Conservation (phyloP, 2,888 invertebrate species). For the Globia sparganii region DNA sequence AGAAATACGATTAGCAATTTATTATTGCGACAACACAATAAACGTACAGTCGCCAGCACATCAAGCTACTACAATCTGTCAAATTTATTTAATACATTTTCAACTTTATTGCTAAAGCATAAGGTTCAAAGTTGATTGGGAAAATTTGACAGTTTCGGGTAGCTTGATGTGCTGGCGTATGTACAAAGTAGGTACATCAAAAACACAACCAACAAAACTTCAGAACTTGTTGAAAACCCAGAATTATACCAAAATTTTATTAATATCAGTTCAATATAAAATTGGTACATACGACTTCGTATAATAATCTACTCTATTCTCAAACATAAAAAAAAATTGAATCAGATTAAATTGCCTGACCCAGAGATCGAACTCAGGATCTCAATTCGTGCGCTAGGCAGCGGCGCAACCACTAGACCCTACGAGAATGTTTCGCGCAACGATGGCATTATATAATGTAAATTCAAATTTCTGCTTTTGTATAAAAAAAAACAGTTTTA, state of each 20-base stretch:
- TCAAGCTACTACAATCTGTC: no score
- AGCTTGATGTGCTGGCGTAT: no score
- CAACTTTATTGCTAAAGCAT: no score
- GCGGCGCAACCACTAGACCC: neutral
- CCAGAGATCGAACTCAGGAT: constrained; percentile 10
- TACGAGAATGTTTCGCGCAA: neutral
- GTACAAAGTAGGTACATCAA: no score
- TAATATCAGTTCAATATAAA: neutral
- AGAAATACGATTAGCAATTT: neutral
- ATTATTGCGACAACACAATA: neutral
- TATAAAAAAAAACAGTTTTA: neutral
- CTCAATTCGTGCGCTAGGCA: neutral
- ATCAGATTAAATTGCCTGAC: neutral
- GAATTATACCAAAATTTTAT: neutral
- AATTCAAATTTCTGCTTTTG: neutral
- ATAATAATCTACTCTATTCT: no score
- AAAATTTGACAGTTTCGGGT: no score
- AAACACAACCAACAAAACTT: neutral
- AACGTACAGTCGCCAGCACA: no score
- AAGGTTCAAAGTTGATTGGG: no score
- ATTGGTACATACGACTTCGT: neutral
- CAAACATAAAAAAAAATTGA: neutral
- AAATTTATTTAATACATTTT: no score
- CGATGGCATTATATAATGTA: no score
- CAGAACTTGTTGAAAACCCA: neutral